phyloP scores from a whole-genome alignment of 1,140 invertebrate genomes.

The Drosophila varians region DNA sequence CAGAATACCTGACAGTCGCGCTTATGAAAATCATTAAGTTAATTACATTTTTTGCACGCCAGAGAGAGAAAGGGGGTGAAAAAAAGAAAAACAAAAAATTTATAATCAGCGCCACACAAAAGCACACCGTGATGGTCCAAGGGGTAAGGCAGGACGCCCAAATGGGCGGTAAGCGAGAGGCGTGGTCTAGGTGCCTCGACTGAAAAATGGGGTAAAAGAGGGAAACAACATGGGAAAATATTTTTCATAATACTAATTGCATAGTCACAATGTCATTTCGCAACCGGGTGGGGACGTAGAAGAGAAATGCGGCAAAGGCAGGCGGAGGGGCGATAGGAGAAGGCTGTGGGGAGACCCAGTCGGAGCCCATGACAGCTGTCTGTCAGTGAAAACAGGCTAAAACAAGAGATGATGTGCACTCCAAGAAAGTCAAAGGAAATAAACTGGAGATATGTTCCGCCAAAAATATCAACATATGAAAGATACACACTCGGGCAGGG shows the following conservation, averaged over 20 bases:
- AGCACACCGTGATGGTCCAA: slow-evolving; percentile 60
- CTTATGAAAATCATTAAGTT: slow-evolving; percentile 81
- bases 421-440: background rate
- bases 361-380: slow-evolving; percentile 64
- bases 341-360: background rate
- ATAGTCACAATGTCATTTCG: slow-evolving; percentile 83
- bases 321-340: too few species aligned
- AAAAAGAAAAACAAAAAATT: slow-evolving; percentile 59
- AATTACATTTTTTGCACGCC: slow-evolving; percentile 79
- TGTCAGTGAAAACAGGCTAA: slow-evolving; percentile 51
- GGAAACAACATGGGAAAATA: slow-evolving; percentile 71
- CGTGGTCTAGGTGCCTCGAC: slow-evolving; percentile 12
- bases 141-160: slow-evolving; percentile 1
- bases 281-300: slow-evolving; percentile 13
- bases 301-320: background rate
- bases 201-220: slow-evolving; percentile 22
- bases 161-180: background rate
- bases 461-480: background rate
- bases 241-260: slow-evolving; percentile 83
- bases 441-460: background rate
- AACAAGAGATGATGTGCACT: slow-evolving; percentile 40
- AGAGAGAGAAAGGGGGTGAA: slow-evolving; percentile 26
- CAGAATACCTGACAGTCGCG: slow-evolving; percentile 34
- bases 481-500: background rate
- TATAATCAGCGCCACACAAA: slow-evolving; percentile 79